Percentiles rank a stretch among this genome's conserved stretches.
These are phyloP conservation scores for Connochaetes taurinus DNA, from an alignment of 2,113 vertebrate genomes.

Conservation along the genomic window DNA sequence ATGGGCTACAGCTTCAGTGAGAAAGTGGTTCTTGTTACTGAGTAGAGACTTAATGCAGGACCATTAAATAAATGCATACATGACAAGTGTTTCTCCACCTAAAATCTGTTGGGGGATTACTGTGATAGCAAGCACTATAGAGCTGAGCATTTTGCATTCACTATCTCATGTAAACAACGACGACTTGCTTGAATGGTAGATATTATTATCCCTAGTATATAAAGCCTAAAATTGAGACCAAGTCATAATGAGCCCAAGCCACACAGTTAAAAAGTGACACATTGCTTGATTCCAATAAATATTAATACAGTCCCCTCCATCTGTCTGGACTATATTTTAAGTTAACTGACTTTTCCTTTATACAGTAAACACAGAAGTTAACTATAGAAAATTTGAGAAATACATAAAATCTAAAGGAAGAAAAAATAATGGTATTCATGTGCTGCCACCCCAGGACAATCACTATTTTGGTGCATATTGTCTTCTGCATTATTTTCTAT, in stretches of 20 bases:
- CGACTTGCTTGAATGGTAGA: background rate
- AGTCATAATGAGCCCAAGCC: background rate
- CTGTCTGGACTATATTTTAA: background rate
- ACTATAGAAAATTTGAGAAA: background rate
- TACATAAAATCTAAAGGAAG: background rate
- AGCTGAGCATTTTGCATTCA: background rate
- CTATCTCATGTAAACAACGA: background rate
- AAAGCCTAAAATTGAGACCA: background rate
- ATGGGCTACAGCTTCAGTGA: background rate
- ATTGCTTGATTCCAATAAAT: background rate
- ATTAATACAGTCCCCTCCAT: background rate
- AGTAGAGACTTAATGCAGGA: background rate
- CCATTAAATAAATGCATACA: background rate
- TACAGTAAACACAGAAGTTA: background rate
- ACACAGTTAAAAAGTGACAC: background rate
- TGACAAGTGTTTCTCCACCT: background rate
- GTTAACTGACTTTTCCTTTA: background rate
- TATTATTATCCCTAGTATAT: background rate
- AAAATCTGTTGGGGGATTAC: background rate
- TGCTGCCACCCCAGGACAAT: background rate
- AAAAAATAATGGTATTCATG: background rate
- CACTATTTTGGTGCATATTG: background rate
- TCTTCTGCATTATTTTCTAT: background rate
- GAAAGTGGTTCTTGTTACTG: background rate
- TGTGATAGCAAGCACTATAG: accelerated